A percentile compares a stretch with the other conserved stretches of the same genome.
phyloP scores from a whole-genome alignment of 2,113 vertebrate species.

The Brachyistius frenatus region DNA sequence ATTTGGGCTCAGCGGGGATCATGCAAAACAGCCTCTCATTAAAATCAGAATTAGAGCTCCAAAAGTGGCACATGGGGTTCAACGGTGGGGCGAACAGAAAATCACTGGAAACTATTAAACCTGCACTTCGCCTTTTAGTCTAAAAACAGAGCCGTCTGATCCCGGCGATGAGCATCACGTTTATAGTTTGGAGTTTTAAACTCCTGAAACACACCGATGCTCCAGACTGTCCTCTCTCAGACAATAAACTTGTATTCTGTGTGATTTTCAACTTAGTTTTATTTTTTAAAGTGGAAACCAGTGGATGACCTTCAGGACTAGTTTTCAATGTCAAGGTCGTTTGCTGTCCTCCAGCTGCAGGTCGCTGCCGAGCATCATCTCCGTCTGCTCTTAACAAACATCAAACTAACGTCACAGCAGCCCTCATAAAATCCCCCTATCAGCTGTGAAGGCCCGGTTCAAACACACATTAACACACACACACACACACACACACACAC shows the following conservation, averaged over 20 bases:
- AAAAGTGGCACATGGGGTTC: slow-evolving; percentile 50
- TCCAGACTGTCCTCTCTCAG: too few relatives aligned
- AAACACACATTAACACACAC: slow-evolving; percentile 43
- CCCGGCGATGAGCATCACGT: not conserved
- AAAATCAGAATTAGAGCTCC: slow-evolving; percentile 63
- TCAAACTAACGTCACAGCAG: slow-evolving; percentile 23
- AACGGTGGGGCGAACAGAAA: slow-evolving; percentile 32
- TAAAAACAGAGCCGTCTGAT: not conserved
- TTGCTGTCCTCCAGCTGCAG: slow-evolving; percentile 47
- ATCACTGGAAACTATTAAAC: slow-evolving; percentile 41
- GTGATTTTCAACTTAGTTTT: not conserved
- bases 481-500: slow-evolving; percentile 49
- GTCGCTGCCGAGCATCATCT: slow-evolving; percentile 51
- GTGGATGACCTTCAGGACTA: not conserved
- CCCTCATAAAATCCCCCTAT: slow-evolving; percentile 39
- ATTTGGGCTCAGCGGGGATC: slow-evolving; percentile 61
- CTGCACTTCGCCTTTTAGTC: slow-evolving; percentile 36
- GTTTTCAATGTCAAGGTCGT: slow-evolving; percentile 50
- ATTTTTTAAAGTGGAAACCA: not conserved
- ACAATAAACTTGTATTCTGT: not conserved
- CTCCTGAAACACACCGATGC: not conserved
- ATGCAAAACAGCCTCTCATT: slow-evolving; percentile 64
- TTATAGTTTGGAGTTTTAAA: not conserved
- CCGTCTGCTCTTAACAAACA: slow-evolving; percentile 17
- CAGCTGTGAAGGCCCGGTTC: slow-evolving; percentile 47